A percentile compares a stretch with the other conserved stretches of the same genome.
Evolutionary conservation across 2,113 vertebrate genomes (phyloP).

Genomic region (Chelonoidis abingdonii): DNA sequence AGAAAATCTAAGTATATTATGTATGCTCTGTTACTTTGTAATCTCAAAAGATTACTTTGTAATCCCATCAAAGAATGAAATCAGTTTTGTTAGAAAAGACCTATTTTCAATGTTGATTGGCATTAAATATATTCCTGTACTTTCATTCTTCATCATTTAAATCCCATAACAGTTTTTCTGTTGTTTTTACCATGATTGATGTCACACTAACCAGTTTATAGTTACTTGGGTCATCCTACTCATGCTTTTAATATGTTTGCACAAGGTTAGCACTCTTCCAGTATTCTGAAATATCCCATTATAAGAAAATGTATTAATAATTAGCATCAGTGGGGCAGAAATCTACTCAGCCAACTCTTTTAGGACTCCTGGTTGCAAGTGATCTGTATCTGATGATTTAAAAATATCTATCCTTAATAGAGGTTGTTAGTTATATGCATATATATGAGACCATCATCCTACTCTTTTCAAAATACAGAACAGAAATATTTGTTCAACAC

Average conservation of each 20-base stretch:
- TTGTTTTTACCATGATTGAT: background rate
- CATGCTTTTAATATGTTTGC: too few relatives aligned
- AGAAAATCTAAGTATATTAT: too few relatives aligned
- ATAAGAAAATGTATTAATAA: conserved; percentile 18
- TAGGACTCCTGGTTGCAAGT: background rate
- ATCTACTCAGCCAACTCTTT: background rate
- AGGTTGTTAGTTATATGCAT: background rate
- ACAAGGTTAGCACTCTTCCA: too few relatives aligned
- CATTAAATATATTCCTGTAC: background rate
- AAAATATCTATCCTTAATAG: background rate
- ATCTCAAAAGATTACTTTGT: too few relatives aligned
- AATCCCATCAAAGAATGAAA: too few relatives aligned
- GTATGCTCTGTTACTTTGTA: too few relatives aligned
- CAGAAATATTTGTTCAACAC: background rate
- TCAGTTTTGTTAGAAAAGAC: background rate
- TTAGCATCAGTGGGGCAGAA: background rate
- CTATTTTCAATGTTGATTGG: background rate
- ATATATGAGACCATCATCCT: background rate
- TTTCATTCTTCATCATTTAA: background rate
- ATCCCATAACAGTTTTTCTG: background rate
- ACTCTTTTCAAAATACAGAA: background rate
- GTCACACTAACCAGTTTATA: conserved; percentile 15
- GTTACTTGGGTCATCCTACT: too few relatives aligned
- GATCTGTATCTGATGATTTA: background rate
- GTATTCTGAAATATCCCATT: background rate